Evolutionary conservation across 1,140 invertebrate genomes (phyloP), one percentile per base, ranked within the genome.

Genomic region (Drosophila sturtevanti): DNA sequence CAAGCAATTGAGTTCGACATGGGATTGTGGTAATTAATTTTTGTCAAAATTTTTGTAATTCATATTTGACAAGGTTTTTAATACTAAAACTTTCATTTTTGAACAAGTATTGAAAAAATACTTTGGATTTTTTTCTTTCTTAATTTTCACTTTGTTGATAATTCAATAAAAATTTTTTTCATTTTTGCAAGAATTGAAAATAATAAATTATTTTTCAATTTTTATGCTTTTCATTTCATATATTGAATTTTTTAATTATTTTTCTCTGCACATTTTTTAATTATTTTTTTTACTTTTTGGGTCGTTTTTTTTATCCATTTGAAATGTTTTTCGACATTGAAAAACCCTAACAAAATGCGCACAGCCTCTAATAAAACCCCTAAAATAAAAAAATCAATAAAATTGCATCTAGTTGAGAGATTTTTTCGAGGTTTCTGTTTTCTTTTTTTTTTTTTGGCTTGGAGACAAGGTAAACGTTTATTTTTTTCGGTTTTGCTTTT

Each of bases 301-400:
- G n/a, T n/a, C n/a, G n/a, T n/a, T 68, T 34, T 68, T 27, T 34
- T 63, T 10, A 11, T 21, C 22, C 34, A 27, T 52, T 34, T 56
- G 55, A 37, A 68, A 70, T 67, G 35, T 34, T 21, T 68, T 67
- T 68, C 56, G 72, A 74, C 72, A 74, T 74, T 74, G 44, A 48
- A 55, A 60, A 66, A 60, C 31, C 48, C 72, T 35, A 60, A 55
- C 31, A 72, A 73, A 65, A 74, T 37, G 61, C 71, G 63, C 72
- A 56, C 72, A 75, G 73, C 73, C 72, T 77, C 74, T 61, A 63
- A 22, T 31, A 66, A 22, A 44, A 67, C 41, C 41, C 56, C 34
- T 35, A 59, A 58, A 31, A 4, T 6, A 31, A 60, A 66, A 78
- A 86, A 86, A 86, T 87, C 81, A 79, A 89, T 86, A 86, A 75